phyloP scores from a whole-genome alignment of 2,113 vertebrate species.

The Oophaga pumilio region DNA sequence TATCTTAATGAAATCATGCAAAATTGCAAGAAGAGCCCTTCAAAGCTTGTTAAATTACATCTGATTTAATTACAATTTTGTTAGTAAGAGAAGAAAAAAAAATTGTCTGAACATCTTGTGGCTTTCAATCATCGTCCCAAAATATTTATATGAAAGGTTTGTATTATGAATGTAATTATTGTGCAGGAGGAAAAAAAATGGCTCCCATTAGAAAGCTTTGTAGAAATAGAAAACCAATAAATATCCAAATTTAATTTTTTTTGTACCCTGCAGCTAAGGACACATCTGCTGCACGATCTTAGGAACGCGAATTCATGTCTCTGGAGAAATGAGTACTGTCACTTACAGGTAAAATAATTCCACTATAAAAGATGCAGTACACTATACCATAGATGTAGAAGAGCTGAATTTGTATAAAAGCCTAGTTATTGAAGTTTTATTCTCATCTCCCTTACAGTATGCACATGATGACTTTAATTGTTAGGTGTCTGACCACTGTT shows the following conservation, averaged over 20 bases:
- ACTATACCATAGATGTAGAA: no score
- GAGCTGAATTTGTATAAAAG: no score
- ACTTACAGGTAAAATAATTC: not conserved
- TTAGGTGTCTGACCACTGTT: no score
- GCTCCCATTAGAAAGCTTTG: constrained; percentile 26
- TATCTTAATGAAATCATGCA: constrained; percentile 59
- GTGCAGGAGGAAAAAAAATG: constrained; percentile 23
- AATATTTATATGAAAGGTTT: constrained; percentile 55
- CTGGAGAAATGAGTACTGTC: not conserved
- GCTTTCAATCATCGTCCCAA: constrained; percentile 51
- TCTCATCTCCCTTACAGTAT: no score
- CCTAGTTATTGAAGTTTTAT: no score
- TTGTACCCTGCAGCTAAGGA: not conserved
- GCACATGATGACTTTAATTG: no score
- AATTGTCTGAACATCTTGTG: constrained; percentile 49
- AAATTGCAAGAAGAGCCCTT: constrained; percentile 53
- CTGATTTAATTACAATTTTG: constrained; percentile 58
- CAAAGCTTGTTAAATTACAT: constrained; percentile 56
- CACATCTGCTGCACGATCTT: not conserved
- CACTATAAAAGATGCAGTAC: not conserved
- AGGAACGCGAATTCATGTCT: not conserved
- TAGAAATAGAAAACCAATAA: not conserved
- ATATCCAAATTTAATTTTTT: not conserved
- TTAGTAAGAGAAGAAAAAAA: constrained; percentile 36
- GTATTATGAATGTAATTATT: constrained; percentile 50